Evolutionary conservation across 2,797 vertebrate genomes (phyloP).

Genomic region (Myripristis murdjan): DNA sequence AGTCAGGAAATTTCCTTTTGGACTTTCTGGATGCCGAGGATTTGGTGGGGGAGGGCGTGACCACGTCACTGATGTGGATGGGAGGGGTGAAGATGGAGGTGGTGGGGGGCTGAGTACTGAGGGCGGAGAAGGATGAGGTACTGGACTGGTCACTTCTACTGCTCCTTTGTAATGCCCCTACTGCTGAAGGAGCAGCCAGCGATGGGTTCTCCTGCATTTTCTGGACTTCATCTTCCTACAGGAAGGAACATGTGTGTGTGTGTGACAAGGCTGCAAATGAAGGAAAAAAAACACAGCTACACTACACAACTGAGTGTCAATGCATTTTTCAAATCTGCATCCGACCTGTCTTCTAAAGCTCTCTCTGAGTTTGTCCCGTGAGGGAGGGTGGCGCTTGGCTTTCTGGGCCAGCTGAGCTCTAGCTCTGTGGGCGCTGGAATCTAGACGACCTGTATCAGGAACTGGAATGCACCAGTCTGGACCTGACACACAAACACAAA

Average conservation of each 20-base stretch:
- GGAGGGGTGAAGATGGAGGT: constrained; percentile 80
- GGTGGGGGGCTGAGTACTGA: constrained; percentile 79
- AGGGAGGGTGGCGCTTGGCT: constrained; percentile 92
- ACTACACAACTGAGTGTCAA: neutral
- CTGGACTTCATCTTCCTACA: constrained; percentile 69
- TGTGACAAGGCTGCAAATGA: neutral
- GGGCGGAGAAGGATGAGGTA: constrained; percentile 58
- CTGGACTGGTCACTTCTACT: constrained; percentile 67
- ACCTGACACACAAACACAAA: constrained; percentile 49
- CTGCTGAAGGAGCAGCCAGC: constrained; percentile 50
- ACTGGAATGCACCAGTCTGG: constrained; percentile 89
- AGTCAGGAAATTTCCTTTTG: constrained; percentile 92
- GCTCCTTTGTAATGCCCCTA: constrained; percentile 56
- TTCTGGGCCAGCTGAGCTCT: constrained; percentile 93
- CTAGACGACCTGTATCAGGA: constrained; percentile 89
- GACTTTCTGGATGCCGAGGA: constrained; percentile 82
- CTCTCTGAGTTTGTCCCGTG: constrained; percentile 91
- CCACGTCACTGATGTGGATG: constrained; percentile 51
- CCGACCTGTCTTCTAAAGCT: constrained; percentile 84
- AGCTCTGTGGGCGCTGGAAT: constrained; percentile 92
- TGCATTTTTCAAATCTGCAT: neutral
- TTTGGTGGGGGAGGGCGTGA: constrained; percentile 77
- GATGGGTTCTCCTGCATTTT: constrained; percentile 72
- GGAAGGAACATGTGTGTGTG: neutral
- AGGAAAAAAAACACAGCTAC: neutral